Conservation (phyloP, 2,888 invertebrate genomes). For the Zygogramma bicolorata region DNA sequence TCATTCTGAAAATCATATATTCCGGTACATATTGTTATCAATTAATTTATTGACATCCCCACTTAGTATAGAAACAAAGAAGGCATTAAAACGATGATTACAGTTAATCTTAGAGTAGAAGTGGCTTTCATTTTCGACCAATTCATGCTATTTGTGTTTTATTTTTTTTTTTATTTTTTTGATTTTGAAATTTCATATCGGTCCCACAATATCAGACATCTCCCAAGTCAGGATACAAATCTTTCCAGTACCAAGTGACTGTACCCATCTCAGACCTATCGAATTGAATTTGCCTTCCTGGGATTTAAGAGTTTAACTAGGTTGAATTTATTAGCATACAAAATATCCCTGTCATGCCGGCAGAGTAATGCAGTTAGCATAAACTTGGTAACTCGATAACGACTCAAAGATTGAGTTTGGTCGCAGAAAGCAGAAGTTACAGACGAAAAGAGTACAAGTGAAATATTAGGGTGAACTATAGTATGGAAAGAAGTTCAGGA, state of each 20-base stretch:
- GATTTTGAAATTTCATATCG: too few species aligned
- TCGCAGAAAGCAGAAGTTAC: not conserved
- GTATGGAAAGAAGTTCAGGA: too few species aligned
- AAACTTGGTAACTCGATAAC: slow-evolving; percentile 31
- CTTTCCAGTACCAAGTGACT: not conserved
- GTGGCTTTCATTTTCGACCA: too few species aligned
- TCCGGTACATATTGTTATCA: too few species aligned
- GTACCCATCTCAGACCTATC: slow-evolving; percentile 3
- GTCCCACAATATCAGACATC: not conserved
- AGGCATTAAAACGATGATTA: too few species aligned
- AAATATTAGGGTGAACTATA: too few species aligned
- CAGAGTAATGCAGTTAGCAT: slow-evolving; percentile 29
- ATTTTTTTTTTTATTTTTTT: too few species aligned
- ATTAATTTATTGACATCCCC: too few species aligned
- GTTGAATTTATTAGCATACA: slow-evolving; percentile 37
- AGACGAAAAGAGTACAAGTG: not conserved
- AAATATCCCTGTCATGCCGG: slow-evolving; percentile 23
- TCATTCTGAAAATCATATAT: too few species aligned
- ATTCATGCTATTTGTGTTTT: too few species aligned
- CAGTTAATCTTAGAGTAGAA: too few species aligned
- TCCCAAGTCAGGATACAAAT: not conserved
- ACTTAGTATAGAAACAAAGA: too few species aligned
- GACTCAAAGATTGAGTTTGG: slow-evolving; percentile 24
- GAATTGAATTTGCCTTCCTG: slow-evolving; percentile 20
- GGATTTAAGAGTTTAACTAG: slow-evolving; percentile 27